Base-by-base conservation (phyloP, 2,888 invertebrate genomes). In the Lathronympha strigana region DNA sequence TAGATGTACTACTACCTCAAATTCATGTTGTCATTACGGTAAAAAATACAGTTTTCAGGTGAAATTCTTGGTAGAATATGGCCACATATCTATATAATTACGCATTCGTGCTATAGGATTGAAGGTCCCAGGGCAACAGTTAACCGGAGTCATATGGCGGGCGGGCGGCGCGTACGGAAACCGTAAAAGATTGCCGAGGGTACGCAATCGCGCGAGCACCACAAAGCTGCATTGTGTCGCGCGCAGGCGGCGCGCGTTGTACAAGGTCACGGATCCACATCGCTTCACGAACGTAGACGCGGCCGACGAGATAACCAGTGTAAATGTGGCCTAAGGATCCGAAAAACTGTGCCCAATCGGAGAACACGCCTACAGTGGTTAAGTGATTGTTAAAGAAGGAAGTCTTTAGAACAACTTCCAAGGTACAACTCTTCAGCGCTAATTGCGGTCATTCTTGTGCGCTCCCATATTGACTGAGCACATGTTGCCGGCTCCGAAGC, bases 101-200 rank as follows among this genome's bases (percentile, higher is more conserved):
- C 23, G n/a, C 31, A 45, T 0, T 45, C 57, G 57, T 43, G 49
- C 23, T 47, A 17, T 31, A 43, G 25, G 28, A 64, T 54, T 51
- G 63, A 60, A 54, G 50, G 53, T 60, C 51, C 57, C 33, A 47
- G 67, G 69, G 68, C 68, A 71, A 79, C 81, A 76, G 81, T 77
- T 76, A 76, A 70, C 71, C 67, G 54, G 77, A 82, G 86, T 84
- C 90, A 90, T 87, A 82, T 90, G 90, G 89, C 79, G 79, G 57
- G 64, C 63, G 62, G 79, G 81, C 84, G 82, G 75, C 73, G 72
- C 73, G 67, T 13, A 19, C 75, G 73, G 90, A 90, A 90, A 88
- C 90, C 90, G 86, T 89, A 90, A 86, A 90, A 90, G 90, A 84
- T 87, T 77, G 74, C 68, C 71, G 67, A 72, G 73, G 72, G 40